Conservation (phyloP, 2,888 invertebrate genomes). For the Caenorhabditis panamensis region DNA sequence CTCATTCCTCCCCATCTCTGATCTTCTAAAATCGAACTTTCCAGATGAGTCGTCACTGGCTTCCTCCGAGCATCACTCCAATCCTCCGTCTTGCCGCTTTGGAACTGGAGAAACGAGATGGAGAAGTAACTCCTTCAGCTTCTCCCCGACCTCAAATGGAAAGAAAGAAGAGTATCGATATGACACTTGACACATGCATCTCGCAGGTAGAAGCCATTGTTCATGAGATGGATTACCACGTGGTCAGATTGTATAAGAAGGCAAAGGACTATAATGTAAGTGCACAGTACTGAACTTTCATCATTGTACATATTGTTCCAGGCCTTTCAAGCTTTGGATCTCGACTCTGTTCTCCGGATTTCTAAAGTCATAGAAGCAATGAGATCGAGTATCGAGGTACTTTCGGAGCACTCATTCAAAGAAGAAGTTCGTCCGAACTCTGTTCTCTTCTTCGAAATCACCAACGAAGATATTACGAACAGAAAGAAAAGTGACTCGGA, state of each 20-base stretch:
- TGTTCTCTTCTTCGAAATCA: constrained; percentile 48
- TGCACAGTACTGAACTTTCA: neutral
- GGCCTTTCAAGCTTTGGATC: constrained; percentile 38
- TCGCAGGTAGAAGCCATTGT: constrained; percentile 46
- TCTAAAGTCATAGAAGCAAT: constrained; percentile 39
- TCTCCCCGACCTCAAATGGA: constrained; percentile 20
- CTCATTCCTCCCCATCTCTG: no score
- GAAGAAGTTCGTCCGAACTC: constrained; percentile 38
- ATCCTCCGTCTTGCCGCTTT: constrained; percentile 61
- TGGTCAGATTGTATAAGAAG: constrained; percentile 27
- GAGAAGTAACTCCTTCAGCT: constrained; percentile 24
- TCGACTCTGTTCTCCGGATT: constrained; percentile 37
- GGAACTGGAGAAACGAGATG: constrained; percentile 58
- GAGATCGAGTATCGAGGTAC: constrained; percentile 11
- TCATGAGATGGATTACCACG: constrained; percentile 52
- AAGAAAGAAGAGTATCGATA: constrained; percentile 20
- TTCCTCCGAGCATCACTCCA: constrained; percentile 73
- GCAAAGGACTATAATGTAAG: constrained; percentile 49
- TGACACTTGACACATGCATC: constrained; percentile 42
- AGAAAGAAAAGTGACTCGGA: constrained; percentile 18
- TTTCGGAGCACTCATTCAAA: constrained; percentile 38
- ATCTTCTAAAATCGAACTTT: no score
- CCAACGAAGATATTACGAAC: constrained; percentile 44
- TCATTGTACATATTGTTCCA: neutral
- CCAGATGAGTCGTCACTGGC: constrained; percentile 74